Conservation (phyloP, 2,888 invertebrate species). For the Xanthia icteritia region DNA sequence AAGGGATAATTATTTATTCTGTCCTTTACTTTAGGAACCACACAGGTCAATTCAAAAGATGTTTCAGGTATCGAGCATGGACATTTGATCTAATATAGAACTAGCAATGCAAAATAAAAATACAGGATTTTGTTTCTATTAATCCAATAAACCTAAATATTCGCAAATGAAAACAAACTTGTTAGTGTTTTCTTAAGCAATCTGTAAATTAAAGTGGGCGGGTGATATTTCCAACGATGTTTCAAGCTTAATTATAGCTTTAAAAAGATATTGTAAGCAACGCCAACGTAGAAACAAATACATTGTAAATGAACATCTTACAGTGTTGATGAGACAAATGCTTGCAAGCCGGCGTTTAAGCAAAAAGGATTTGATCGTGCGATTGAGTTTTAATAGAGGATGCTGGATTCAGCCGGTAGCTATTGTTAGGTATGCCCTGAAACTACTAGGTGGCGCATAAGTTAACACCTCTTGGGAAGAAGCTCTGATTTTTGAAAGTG, state of each 20-base stretch:
- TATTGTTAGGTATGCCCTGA: background rate
- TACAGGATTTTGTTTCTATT: background rate
- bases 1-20: too few relatives aligned
- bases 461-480: too few relatives aligned
- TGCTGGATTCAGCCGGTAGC: background rate
- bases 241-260: constrained; percentile 6
- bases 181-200: constrained; percentile 5
- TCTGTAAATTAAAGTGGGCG: constrained; percentile 37
- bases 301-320: background rate
- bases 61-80: background rate
- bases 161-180: background rate
- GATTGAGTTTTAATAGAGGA: background rate
- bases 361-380: background rate
- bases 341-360: background rate
- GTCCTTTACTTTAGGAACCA: too few relatives aligned
- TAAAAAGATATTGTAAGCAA: constrained; percentile 19
- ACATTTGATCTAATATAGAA: background rate
- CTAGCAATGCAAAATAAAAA: background rate
- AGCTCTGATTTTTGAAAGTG: too few relatives aligned
- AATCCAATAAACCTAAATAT: background rate
- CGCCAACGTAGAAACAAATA: constrained; percentile 13
- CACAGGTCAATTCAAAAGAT: background rate
- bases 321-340: constrained; percentile 5
- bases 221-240: constrained; percentile 17
- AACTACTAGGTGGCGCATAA: background rate